Conservation (phyloP, 1,140 invertebrate genomes). For the Archegozetes longisetosus region DNA sequence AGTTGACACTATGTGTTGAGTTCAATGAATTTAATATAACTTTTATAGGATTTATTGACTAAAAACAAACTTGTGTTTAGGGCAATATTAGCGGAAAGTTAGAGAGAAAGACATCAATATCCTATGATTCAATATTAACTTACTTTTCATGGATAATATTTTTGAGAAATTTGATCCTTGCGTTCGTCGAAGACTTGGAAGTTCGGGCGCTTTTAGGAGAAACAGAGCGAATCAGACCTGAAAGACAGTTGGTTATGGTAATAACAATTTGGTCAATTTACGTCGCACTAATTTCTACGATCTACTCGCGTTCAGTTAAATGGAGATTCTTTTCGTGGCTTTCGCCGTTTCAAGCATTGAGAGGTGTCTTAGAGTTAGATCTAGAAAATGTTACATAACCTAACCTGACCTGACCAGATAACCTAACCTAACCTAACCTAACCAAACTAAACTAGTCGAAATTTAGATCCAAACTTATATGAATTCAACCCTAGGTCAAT, state of each 20-base stretch:
- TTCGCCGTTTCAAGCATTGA: neutral
- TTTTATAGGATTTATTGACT: too few relatives aligned
- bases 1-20: too few relatives aligned
- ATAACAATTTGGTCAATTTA: constrained; percentile 10
- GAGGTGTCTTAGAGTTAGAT: too few relatives aligned
- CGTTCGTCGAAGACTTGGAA: constrained; percentile 9
- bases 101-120: neutral
- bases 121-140: neutral
- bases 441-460: too few relatives aligned
- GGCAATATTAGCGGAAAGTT: neutral
- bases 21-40: too few relatives aligned
- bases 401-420: too few relatives aligned
- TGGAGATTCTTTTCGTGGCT: constrained; percentile 3
- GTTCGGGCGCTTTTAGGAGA: neutral
- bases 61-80: neutral
- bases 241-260: constrained; percentile 10
- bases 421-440: too few relatives aligned
- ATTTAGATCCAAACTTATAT: too few relatives aligned
- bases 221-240: constrained; percentile 2
- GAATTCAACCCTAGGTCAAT: too few relatives aligned
- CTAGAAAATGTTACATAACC: too few relatives aligned
- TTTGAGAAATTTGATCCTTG: neutral
- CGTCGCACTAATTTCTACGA: neutral
- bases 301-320: neutral
- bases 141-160: neutral